Evolutionary conservation across 2,888 invertebrate species (phyloP).

Genomic region (Entomobrya multifasciata): DNA sequence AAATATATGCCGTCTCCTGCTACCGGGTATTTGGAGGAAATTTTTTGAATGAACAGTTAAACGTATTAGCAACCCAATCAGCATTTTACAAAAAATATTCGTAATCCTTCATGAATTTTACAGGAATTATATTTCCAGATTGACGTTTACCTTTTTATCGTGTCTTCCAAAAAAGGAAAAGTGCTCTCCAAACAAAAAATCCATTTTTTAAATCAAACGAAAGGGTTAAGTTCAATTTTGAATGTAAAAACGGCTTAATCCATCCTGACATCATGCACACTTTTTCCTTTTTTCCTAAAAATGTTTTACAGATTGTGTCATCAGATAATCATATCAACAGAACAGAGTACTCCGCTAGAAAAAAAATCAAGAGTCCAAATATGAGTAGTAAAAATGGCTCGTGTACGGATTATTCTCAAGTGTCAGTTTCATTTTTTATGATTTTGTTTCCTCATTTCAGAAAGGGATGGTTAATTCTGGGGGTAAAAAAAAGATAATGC

Average conservation of each 20-base stretch:
- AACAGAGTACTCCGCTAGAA: background rate
- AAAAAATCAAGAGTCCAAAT: background rate
- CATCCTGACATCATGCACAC: background rate
- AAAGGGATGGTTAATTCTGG: background rate
- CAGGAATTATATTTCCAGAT: background rate
- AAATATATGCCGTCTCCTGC: no score
- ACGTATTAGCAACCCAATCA: no score
- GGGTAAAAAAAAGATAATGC: background rate
- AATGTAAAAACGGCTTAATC: no score
- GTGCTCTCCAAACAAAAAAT: no score
- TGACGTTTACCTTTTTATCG: background rate
- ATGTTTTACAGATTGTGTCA: slow-evolving; percentile 16
- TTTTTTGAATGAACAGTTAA: no score
- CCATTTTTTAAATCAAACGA: background rate
- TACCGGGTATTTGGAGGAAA: no score
- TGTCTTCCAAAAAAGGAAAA: no score
- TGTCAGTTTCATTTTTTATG: slow-evolving; percentile 17
- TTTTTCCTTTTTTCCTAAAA: slow-evolving; percentile 4
- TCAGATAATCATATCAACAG: slow-evolving; percentile 24
- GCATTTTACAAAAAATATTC: no score
- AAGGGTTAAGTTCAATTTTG: background rate
- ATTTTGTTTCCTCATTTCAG: background rate
- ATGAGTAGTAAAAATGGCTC: background rate
- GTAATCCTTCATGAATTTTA: background rate
- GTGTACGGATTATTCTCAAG: slow-evolving; percentile 6